Evolutionary conservation across 2,797 vertebrate genomes (phyloP), one percentile per base, ranked within the genome.

Genomic region (Sebastes hubbsi): DNA sequence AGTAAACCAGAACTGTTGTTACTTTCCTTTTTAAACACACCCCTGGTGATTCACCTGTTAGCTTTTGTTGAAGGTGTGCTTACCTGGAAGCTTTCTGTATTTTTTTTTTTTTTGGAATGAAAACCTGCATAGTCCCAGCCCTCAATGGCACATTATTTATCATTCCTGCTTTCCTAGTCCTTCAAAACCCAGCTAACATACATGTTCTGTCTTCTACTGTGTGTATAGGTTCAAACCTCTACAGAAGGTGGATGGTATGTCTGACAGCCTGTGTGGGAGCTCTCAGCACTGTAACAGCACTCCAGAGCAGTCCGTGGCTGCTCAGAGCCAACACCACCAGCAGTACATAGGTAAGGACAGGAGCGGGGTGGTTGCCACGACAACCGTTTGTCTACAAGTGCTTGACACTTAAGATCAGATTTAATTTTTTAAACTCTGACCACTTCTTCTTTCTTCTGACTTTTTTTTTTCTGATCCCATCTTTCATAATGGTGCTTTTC

Each of bases 281-380:
- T 96, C 93, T 81, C 95, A 96, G 54, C 96, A 98, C 85, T 89
- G 95, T 16, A 96, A 75, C 89, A 93, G 93, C 92, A 96, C 97
- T 0, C 96, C 98, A 0, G 98, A 99, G 93, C 98, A 98, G 79
- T 97, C 97, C 0, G 95, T 97, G 61, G 97, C 97, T 0, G 96
- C 97, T 5, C 99, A 99, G 88, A 98, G 97, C 87, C 98, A 99
- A 72, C 98, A 99, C 73, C 98, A 99, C 91, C 98, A 98, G 94
- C 99, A 99, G 85, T 99, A 98, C 93, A 98, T 99, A 32, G 97
- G 98, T 99, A 94, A 96, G 82, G 10, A 69, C 63, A 29, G 5
- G 5, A 65, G 20, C 59, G 56, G 16, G 4, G 20, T 4, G 49
- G 27, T 46, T 75, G 18, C 55, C 36, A 38, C 3, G 9, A 70